Percentiles rank a stretch among this genome's conserved stretches.
Conservation (phyloP, 2,888 invertebrate species). For the Machimus rusticus region DNA sequence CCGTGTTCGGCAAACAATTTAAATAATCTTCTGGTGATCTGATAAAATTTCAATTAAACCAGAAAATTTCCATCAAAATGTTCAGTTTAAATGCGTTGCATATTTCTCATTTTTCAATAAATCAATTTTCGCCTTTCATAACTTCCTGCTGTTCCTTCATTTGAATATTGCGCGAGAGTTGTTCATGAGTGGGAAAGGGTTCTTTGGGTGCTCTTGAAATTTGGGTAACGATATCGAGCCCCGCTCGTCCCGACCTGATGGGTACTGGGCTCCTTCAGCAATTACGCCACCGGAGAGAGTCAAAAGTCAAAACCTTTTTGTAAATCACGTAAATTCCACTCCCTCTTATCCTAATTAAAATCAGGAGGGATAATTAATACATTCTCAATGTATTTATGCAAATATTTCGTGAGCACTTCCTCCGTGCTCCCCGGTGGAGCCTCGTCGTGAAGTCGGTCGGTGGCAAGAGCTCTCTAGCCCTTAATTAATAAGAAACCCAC, state of each 20-base stretch:
- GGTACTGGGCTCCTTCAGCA: neutral
- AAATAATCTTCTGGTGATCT: constrained; percentile 12
- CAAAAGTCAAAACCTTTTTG: constrained; percentile 31
- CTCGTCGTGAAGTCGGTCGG: neutral
- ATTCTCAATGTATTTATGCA: constrained; percentile 37
- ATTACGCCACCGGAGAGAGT: neutral
- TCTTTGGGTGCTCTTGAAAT: neutral
- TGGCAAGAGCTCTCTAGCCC: neutral
- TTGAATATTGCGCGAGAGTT: neutral
- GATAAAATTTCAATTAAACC: constrained; percentile 23
- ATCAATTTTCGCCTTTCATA: constrained; percentile 11
- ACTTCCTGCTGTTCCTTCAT: neutral
- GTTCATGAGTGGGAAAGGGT: neutral
- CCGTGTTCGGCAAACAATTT: neutral
- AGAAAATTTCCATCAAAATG: constrained; percentile 4
- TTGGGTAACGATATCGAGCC: neutral
- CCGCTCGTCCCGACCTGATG: neutral
- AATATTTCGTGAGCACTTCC: constrained; percentile 22
- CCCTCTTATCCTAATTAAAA: constrained; percentile 36
- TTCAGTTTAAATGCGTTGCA: neutral
- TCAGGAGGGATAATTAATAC: constrained; percentile 35
- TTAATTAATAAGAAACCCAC: constrained; percentile 31
- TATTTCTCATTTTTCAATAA: neutral
- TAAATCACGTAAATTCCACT: constrained; percentile 31
- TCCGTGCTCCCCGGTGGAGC: neutral